Evolutionary conservation across 2,888 invertebrate genomes (phyloP), one percentile per base, ranked within the genome.

Genomic region (Theristus sp.): DNA sequence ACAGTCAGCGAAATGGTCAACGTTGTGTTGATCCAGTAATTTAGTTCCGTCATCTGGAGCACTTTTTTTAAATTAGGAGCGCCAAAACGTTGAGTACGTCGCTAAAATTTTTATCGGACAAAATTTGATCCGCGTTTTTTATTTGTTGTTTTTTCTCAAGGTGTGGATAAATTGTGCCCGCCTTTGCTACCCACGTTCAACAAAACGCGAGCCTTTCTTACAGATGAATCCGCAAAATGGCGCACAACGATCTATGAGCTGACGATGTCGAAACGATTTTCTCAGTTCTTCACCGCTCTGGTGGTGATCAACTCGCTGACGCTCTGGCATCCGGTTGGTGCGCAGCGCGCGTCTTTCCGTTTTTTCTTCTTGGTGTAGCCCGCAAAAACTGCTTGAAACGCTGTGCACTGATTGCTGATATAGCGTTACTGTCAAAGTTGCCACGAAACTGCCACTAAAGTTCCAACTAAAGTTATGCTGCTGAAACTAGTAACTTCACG

Each of bases 191-290:
- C 17, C 10, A 6, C 38, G 6, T 13, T 38, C 6, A 6, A 6
- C 10, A 6, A 38, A 38, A 13, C 38, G 38, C 38, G 17, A 38
- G 10, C 38, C 17, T 13, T 13, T 38, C 10, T 38, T 60, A 13
- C 26, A 61, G 67, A 69, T 25, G 72, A 72, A 63, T 69, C 70
- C 24, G 72, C 73, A 1, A 86, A 85, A 73, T 84, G 94, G 66
- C 82, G 96, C 61, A 88, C 91, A 1, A 87, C 89, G 71, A 89
- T 96, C 60, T 99, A 98, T 73, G 96, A 98, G 75, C 88, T 98
- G 66, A 96, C 96, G 0, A 96, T 98, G 75, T 86, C 94, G 75
- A 84, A 90, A 64, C 84, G 84, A 70, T 98, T 98, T 78, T 98
- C 98, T 75, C 80, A 94, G 65, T 84, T 87, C 64, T 89, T 96